Evolutionary conservation across 2,797 vertebrate species (phyloP), one percentile per base, ranked within the genome.

Genomic region (Pyrrhura leucotis): DNA sequence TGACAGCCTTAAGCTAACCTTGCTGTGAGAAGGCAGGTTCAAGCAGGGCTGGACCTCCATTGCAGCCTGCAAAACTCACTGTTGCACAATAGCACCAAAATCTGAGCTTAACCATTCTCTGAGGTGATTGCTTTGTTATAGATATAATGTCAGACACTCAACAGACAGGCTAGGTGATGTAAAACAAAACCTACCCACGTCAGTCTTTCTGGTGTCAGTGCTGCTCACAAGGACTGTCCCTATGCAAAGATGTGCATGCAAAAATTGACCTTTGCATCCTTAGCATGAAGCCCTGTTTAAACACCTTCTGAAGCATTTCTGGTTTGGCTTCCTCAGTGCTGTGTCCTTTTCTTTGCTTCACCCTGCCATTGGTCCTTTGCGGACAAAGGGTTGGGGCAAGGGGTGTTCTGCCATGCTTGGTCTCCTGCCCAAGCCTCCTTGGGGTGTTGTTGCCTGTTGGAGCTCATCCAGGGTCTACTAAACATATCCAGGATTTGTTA

Each of bases 351-450:
- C 35, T 44, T 79, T 7, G 4, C 39, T 53, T 86, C 45, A 22
- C 7, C 23, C 28, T 0, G 0, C 15, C 0, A 0, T 20, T 45
- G 17, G 58, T 71, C 14, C 68, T 76, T 28, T 14, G 28, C 8
- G 44, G 7, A 56, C 18, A 20, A 37, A 71, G 37, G 40, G 21
- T 76, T 8, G 5, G 22, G 29, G 31, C 0, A 1, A 53, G 23
- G 47, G 33, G 7, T 48, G 4, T 5, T 9, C 42, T 80, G 35
- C 61, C 48, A 3, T 33, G 33, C 67, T 59, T 53, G 53, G 40
- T 26, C 75, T 61, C 61, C 67, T 50, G 56, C 83, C 63, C 0
- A 0, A 42, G 25, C 39, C 35, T 82, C 21, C 23, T 25, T 0
- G 0, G 22, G 16, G 4, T 66, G 71, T 22, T 85, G 37, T 48